phyloP scores from a whole-genome alignment of 2,888 invertebrate species.

The Hymenopus coronatus region DNA sequence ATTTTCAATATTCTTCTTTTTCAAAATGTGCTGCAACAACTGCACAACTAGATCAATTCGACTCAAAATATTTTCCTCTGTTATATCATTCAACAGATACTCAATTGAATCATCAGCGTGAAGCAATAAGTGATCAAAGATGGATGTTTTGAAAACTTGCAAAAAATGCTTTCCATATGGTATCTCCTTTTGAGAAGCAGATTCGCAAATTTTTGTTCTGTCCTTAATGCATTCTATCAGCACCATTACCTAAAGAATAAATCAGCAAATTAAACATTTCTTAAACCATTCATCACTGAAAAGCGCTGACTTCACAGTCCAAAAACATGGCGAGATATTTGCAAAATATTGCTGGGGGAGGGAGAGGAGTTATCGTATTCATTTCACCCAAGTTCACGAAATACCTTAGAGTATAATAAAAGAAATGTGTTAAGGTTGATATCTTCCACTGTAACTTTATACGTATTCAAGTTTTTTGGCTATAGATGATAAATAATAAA shows the following conservation, averaged over 20 bases:
- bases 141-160: slow-evolving; percentile 7
- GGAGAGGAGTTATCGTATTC: too few species aligned
- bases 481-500: not conserved
- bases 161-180: slow-evolving; percentile 32
- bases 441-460: not conserved
- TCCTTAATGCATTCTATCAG: slow-evolving; percentile 18
- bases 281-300: too few species aligned
- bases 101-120: slow-evolving; percentile 9
- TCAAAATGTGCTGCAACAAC: slow-evolving; percentile 10
- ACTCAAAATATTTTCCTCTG: not conserved
- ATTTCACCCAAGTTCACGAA: too few species aligned
- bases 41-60: not conserved
- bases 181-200: slow-evolving; percentile 5
- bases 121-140: slow-evolving; percentile 20
- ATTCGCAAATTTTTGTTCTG: slow-evolving; percentile 1
- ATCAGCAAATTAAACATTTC: not conserved
- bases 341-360: too few species aligned
- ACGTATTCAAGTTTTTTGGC: not conserved
- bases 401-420: too few species aligned
- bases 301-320: too few species aligned
- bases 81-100: slow-evolving; percentile 3
- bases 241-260: slow-evolving; percentile 4
- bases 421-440: too few species aligned
- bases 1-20: not conserved
- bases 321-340: too few species aligned